Percentiles rank a stretch among this genome's conserved stretches.
phyloP scores from a whole-genome alignment of 2,888 invertebrate genomes.

The Bruchidius siliquastri region DNA sequence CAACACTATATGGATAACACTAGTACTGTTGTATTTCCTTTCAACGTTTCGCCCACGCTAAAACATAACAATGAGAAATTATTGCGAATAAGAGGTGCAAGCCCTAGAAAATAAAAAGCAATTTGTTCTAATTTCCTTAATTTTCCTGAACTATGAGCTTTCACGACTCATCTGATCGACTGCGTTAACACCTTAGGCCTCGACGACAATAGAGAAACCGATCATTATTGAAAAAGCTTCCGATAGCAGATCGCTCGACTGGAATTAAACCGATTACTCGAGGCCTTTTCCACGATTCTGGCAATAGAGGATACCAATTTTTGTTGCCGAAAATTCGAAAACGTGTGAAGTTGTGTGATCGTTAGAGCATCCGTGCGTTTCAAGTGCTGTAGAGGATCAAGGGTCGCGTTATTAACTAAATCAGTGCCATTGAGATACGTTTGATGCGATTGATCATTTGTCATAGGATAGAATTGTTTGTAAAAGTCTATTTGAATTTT shows the following conservation, averaged over 20 bases:
- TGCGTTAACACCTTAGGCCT: conserved; percentile 28
- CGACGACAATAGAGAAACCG: conserved; percentile 28
- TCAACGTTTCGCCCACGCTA: too few relatives aligned
- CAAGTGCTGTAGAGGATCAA: neutral
- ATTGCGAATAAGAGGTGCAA: too few relatives aligned
- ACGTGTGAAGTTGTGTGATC: conserved; percentile 12
- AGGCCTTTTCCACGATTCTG: conserved; percentile 30
- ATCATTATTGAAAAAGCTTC: conserved; percentile 30
- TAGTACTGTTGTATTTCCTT: too few relatives aligned
- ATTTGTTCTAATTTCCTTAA: too few relatives aligned
- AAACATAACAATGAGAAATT: too few relatives aligned
- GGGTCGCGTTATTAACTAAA: neutral
- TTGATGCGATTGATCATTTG: neutral
- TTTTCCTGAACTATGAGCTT: neutral
- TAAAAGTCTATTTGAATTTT: too few relatives aligned
- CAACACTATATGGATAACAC: too few relatives aligned
- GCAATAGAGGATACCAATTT: conserved; percentile 18
- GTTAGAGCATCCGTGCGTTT: neutral
- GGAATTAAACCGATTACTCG: conserved; percentile 43
- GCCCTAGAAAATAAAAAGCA: too few relatives aligned
- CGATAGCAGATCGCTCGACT: conserved; percentile 36
- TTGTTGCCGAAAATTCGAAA: conserved; percentile 12
- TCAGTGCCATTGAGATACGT: neutral
- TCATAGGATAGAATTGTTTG: too few relatives aligned
- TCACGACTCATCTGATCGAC: conserved; percentile 13